Evolutionary conservation across 2,113 vertebrate genomes (phyloP).

Genomic region (Sorex araneus): DNA sequence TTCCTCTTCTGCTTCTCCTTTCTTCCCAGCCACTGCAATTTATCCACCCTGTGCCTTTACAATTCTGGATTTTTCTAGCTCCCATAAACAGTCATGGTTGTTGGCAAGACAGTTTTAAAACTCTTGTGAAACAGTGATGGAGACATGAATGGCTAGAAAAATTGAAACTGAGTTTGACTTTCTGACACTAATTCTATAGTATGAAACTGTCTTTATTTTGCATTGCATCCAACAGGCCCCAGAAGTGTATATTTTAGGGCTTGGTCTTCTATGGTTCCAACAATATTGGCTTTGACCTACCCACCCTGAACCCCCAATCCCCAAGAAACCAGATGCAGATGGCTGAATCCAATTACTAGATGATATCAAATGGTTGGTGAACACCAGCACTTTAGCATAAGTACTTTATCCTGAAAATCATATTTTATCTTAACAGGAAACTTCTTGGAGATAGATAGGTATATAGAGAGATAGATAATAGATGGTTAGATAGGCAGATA

Average conservation of each 20-base stretch:
- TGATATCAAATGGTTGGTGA: background rate
- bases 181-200: background rate
- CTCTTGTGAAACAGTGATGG: background rate
- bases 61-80: background rate
- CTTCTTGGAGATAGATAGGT: background rate
- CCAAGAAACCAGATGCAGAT: background rate
- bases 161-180: constrained; percentile 24
- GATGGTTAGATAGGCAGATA: background rate
- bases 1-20: background rate
- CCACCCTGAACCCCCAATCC: background rate
- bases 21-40: background rate
- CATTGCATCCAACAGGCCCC: background rate
- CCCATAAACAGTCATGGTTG: background rate
- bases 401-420: background rate
- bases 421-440: background rate
- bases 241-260: background rate
- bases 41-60: background rate
- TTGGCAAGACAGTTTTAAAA: background rate
- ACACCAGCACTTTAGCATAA: background rate
- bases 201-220: background rate
- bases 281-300: no score
- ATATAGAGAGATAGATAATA: background rate
- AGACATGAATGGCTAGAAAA: constrained; percentile 21
- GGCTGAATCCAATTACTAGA: constrained; percentile 7
- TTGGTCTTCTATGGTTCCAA: background rate